Percentiles rank a stretch among this genome's conserved stretches.
Evolutionary conservation across 2,888 invertebrate genomes (phyloP).

Genomic region (Vesta saturnalis): DNA sequence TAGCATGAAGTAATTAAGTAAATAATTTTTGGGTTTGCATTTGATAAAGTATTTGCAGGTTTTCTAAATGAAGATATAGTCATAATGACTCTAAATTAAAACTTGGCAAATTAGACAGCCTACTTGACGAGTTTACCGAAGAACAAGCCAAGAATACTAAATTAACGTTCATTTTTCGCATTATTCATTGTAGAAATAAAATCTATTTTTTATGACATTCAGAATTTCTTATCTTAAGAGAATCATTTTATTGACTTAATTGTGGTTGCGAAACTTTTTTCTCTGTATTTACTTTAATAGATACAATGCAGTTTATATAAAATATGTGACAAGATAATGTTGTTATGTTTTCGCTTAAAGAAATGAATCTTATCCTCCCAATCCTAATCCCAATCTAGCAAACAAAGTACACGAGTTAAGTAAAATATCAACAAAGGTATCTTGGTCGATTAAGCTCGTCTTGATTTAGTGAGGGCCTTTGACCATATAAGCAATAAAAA

Average conservation of each 20-base stretch:
- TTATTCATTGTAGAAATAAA: neutral
- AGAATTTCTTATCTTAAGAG: neutral
- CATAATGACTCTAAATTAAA: too few relatives aligned
- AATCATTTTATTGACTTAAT: neutral
- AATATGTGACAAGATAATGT: constrained; percentile 10
- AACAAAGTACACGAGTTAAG: neutral
- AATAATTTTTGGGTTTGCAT: too few relatives aligned
- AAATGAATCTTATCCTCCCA: neutral
- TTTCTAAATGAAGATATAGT: too few relatives aligned
- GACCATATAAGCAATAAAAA: neutral
- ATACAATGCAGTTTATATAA: constrained; percentile 8
- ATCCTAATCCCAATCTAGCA: too few relatives aligned
- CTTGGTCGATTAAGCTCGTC: too few relatives aligned
- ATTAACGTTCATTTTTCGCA: neutral
- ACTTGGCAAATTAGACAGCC: too few relatives aligned
- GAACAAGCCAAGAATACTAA: neutral
- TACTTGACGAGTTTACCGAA: too few relatives aligned
- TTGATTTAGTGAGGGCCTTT: too few relatives aligned
- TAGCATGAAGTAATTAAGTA: too few relatives aligned
- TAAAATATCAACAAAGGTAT: neutral
- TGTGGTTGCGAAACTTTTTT: neutral
- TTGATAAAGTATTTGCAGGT: too few relatives aligned
- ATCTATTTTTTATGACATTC: neutral
- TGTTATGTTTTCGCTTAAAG: neutral
- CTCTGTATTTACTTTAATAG: neutral